phyloP scores from a whole-genome alignment of 2,888 invertebrate species.

The Agrotis clavis region DNA sequence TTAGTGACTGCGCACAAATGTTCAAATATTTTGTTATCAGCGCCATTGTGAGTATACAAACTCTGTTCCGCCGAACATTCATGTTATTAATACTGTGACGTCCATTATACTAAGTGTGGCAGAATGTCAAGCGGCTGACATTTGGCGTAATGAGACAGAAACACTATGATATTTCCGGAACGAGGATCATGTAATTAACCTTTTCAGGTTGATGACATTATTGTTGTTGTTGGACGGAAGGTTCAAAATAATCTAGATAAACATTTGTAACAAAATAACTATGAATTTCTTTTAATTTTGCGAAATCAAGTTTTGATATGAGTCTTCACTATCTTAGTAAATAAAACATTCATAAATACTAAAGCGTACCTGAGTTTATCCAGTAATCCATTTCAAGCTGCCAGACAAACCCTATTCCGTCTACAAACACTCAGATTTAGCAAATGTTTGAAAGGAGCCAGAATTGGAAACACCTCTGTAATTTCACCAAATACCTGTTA shows the following conservation, averaged over 20 bases:
- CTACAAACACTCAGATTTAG: slow-evolving; percentile 34
- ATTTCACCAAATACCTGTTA: slow-evolving; percentile 57
- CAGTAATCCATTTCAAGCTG: slow-evolving; percentile 45
- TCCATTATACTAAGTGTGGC: slow-evolving; percentile 58
- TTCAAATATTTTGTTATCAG: slow-evolving; percentile 10
- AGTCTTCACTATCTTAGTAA: background rate
- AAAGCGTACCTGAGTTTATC: slow-evolving; percentile 8
- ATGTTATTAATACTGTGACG: slow-evolving; percentile 57
- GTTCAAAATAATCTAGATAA: background rate
- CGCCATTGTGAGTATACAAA: slow-evolving; percentile 10
- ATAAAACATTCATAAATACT: slow-evolving; percentile 6
- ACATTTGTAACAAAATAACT: background rate
- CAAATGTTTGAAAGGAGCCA: slow-evolving; percentile 24
- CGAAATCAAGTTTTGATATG: no score
- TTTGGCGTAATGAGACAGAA: slow-evolving; percentile 63
- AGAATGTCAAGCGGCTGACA: slow-evolving; percentile 64
- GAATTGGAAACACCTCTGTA: slow-evolving; percentile 26
- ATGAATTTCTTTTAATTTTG: background rate
- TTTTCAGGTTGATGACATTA: slow-evolving; percentile 59
- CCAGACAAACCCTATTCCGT: slow-evolving; percentile 8
- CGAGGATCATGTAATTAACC: slow-evolving; percentile 60
- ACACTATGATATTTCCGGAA: slow-evolving; percentile 47
- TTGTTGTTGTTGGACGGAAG: slow-evolving; percentile 20
- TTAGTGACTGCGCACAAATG: background rate
- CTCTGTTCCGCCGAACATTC: slow-evolving; percentile 9